Conservation (phyloP, 2,888 invertebrate genomes). For the Trichacis sp. region DNA sequence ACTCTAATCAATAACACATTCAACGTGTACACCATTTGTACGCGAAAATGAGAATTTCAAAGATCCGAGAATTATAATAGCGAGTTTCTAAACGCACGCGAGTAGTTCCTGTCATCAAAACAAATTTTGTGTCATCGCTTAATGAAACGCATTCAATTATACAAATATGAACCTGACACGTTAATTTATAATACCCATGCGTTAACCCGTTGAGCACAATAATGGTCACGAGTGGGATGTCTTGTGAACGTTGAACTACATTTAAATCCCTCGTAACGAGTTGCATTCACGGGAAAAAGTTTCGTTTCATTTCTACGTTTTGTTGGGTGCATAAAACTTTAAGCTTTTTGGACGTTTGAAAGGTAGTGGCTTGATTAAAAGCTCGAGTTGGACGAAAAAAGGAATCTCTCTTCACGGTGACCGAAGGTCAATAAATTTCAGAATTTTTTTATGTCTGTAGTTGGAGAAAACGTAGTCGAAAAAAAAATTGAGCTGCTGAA, state of each 20-base stretch:
- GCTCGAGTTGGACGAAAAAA: conserved; percentile 10
- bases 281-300: conserved; percentile 5
- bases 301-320: not conserved
- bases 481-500: no score
- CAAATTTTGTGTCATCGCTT: not conserved
- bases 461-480: no score
- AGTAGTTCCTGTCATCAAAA: not conserved
- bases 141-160: conserved; percentile 5
- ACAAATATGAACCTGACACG: conserved; percentile 2
- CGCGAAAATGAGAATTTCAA: conserved; percentile 32
- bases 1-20: conserved; percentile 51
- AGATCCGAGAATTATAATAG: not conserved
- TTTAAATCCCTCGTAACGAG: conserved; percentile 1
- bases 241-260: conserved; percentile 2
- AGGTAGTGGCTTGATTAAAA: not conserved
- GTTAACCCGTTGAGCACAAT: not conserved
- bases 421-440: no score
- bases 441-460: no score
- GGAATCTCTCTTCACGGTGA: no score
- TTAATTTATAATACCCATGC: not conserved
- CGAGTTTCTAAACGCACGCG: not conserved
- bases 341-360: not conserved
- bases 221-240: conserved; percentile 8
- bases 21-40: conserved; percentile 43
- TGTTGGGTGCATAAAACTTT: no score